phyloP scores from a whole-genome alignment of 2,797 vertebrate species.

The Hemitrygon akajei region DNA sequence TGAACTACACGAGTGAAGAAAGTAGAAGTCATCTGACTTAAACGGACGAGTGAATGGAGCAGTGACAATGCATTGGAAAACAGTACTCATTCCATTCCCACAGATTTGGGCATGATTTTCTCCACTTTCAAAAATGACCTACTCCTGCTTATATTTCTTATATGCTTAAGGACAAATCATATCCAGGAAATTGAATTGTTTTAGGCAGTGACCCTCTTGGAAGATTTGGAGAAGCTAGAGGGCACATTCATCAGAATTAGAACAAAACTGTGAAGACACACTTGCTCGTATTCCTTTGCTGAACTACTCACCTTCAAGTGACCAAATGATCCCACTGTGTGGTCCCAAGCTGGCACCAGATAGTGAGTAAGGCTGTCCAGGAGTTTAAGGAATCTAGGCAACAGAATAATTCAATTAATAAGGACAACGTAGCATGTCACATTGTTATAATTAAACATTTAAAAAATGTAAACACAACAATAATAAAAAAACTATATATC shows the following conservation, averaged over 20 bases:
- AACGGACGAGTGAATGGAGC: neutral
- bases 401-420: slow-evolving; percentile 31
- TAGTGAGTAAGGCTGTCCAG: slow-evolving; percentile 84
- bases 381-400: slow-evolving; percentile 79
- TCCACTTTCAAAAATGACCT: too few relatives aligned
- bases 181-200: neutral
- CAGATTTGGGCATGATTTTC: too few relatives aligned
- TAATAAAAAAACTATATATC: neutral
- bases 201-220: neutral
- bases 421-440: neutral
- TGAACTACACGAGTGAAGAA: neutral
- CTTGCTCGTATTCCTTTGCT: neutral
- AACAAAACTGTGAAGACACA: neutral
- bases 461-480: neutral
- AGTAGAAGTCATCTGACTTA: neutral
- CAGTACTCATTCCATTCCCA: too few relatives aligned
- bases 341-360: slow-evolving; percentile 90
- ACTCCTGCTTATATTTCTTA: too few relatives aligned
- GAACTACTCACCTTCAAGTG: slow-evolving; percentile 78
- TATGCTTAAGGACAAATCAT: too few relatives aligned
- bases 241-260: neutral
- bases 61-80: neutral
- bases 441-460: neutral
- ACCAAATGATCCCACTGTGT: slow-evolving; percentile 85
- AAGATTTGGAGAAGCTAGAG: neutral